Evolutionary conservation across 2,888 invertebrate genomes (phyloP).

Genomic region (Ichneumoninae sp.): DNA sequence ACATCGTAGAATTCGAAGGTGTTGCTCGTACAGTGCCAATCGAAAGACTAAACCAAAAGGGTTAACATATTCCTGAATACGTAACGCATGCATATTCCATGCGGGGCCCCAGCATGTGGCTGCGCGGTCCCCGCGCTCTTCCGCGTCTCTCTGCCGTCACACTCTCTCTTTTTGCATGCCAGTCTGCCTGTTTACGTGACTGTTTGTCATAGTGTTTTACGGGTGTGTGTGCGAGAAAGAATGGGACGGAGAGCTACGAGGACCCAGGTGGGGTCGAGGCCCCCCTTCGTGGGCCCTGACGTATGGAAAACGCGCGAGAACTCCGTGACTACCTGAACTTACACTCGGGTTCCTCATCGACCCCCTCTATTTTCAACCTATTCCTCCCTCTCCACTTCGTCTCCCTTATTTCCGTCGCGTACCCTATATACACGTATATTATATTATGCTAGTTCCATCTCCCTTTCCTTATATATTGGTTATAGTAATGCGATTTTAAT

Average conservation of each 20-base stretch:
- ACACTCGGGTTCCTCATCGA: conserved; percentile 65
- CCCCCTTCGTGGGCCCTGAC: conserved; percentile 71
- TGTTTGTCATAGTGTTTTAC: conserved; percentile 66
- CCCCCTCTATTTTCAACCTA: conserved; percentile 22
- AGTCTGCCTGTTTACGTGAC: conserved; percentile 57
- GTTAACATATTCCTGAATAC: conserved; percentile 83
- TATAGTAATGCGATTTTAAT: conserved; percentile 82
- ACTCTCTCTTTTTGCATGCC: conserved; percentile 63
- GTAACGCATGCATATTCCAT: conserved; percentile 79
- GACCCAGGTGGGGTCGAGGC: conserved; percentile 80
- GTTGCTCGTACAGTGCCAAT: conserved; percentile 82
- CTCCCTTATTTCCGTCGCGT: conserved; percentile 44
- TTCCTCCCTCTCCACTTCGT: conserved; percentile 38
- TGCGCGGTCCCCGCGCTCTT: conserved; percentile 66
- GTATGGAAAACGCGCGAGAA: conserved; percentile 74
- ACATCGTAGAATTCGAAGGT: conserved; percentile 72
- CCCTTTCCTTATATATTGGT: conserved; percentile 73
- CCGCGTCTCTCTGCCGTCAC: conserved; percentile 46
- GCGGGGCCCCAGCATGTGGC: conserved; percentile 81
- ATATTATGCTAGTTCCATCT: conserved; percentile 34
- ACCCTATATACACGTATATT: conserved; percentile 13
- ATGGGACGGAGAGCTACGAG: conserved; percentile 64
- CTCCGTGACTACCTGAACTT: conserved; percentile 76
- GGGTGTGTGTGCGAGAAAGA: conserved; percentile 29
- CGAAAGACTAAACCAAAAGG: conserved; percentile 83